These are phyloP conservation scores for Polymixis flavicincta DNA, from an alignment of 2,888 invertebrate genomes.

Conservation along the genomic window DNA sequence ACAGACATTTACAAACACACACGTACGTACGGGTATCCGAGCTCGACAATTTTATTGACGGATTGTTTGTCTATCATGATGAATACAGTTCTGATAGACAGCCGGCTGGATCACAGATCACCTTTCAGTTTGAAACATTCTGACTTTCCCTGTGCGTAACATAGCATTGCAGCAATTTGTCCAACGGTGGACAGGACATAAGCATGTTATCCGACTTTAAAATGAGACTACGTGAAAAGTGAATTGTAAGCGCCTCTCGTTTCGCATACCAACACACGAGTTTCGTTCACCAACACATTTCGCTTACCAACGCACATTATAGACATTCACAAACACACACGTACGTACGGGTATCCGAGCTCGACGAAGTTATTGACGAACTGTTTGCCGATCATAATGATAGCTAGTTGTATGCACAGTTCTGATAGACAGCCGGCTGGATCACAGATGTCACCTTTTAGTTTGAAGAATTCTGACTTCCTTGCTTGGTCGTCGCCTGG, in stretches of 20 bases:
- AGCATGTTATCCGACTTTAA: not conserved
- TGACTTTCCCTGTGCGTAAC: slow-evolving; percentile 82
- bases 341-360: slow-evolving; percentile 95
- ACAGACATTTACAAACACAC: slow-evolving; percentile 58
- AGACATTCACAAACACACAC: slow-evolving; percentile 60
- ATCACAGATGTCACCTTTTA: slow-evolving; percentile 97
- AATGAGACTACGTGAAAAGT: not conserved
- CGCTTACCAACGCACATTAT: not conserved
- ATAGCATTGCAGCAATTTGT: too few relatives aligned
- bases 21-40: slow-evolving; percentile 95
- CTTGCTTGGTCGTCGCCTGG: slow-evolving; percentile 95
- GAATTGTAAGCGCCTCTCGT: not conserved
- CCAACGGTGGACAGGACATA: too few relatives aligned
- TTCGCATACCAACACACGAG: not conserved
- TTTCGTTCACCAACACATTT: not conserved
- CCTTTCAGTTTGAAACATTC: slow-evolving; percentile 95
- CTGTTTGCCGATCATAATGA: slow-evolving; percentile 99
- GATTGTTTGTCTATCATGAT: slow-evolving; percentile 99
- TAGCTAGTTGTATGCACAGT: slow-evolving; percentile 96
- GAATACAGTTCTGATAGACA: slow-evolving; percentile 98
- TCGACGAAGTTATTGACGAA: slow-evolving; percentile 98
- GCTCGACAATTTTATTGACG: slow-evolving; percentile 97
- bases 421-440: slow-evolving; percentile 98
- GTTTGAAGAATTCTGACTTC: slow-evolving; percentile 93
- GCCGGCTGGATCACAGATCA: slow-evolving; percentile 98